phyloP scores from a whole-genome alignment of 1,140 invertebrate genomes.

The Polypedilum vanderplanki region DNA sequence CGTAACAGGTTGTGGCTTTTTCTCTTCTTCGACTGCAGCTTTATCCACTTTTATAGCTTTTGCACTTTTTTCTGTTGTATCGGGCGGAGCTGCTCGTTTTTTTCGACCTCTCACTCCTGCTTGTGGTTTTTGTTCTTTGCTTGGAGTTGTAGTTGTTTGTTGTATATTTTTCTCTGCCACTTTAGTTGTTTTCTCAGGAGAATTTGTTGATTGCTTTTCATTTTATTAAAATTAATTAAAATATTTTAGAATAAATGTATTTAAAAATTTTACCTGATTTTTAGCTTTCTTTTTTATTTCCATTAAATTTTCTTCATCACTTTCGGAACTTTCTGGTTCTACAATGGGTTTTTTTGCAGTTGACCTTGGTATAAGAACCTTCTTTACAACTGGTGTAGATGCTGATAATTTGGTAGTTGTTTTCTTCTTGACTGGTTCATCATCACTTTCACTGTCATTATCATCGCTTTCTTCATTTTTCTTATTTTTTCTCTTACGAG shows the following conservation, averaged over 20 bases:
- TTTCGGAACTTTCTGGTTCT: not conserved
- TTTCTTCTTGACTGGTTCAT: conserved; percentile 35
- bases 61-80: not conserved
- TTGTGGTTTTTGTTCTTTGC: conserved; percentile 33
- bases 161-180: not conserved
- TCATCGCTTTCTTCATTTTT: not conserved
- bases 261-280: not conserved
- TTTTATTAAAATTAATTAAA: not conserved
- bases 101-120: conserved; percentile 37
- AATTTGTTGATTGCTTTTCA: not conserved
- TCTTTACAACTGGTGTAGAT: not conserved
- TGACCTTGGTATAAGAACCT: conserved; percentile 29
- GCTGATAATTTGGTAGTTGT: not conserved
- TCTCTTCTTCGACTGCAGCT: conserved; percentile 31
- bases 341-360: conserved; percentile 27
- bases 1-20: conserved; percentile 25
- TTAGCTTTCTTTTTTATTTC: conserved; percentile 14
- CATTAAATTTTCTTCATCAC: conserved; percentile 21
- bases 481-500: conserved; percentile 40
- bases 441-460: not conserved
- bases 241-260: too few relatives aligned
- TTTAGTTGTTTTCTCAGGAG: not conserved
- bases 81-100: conserved; percentile 27
- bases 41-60: conserved; percentile 17
- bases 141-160: not conserved